phyloP scores from a whole-genome alignment of 2,888 invertebrate species.

The Chrysina gloriosa region DNA sequence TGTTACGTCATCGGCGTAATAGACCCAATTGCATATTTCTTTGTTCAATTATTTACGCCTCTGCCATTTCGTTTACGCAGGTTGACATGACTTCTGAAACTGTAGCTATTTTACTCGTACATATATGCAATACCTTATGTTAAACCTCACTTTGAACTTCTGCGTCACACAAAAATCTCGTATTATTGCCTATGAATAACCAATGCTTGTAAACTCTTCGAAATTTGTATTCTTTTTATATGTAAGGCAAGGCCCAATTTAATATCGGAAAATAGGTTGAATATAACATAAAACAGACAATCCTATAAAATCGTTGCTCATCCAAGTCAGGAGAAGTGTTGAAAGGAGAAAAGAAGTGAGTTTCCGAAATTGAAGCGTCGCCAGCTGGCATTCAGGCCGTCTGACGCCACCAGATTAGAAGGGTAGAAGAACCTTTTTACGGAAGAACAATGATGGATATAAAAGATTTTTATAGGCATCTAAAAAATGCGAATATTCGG shows the following conservation, averaged over 20 bases:
- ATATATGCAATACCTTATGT: too few species aligned
- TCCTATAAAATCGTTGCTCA: not conserved
- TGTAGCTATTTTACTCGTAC: too few species aligned
- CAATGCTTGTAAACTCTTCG: too few species aligned
- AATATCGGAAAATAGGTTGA: not conserved
- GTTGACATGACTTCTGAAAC: too few species aligned
- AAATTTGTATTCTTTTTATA: too few species aligned
- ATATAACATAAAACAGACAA: conserved; percentile 3
- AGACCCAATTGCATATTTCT: too few species aligned
- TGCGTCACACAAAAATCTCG: too few species aligned
- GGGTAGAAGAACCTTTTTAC: not conserved
- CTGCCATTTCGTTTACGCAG: too few species aligned
- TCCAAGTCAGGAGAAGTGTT: not conserved
- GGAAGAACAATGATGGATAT: not conserved
- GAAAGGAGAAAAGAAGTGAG: not conserved
- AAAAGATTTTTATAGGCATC: not conserved
- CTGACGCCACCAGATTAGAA: conserved; percentile 2
- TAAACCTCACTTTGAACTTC: too few species aligned
- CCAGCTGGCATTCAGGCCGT: not conserved
- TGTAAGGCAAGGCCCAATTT: not conserved
- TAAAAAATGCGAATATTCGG: not conserved
- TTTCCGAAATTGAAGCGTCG: conserved; percentile 1
- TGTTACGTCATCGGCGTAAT: too few species aligned
- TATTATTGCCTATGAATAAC: too few species aligned
- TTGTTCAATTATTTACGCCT: too few species aligned